phyloP scores from a whole-genome alignment of 2,113 vertebrate species.

The Stegostoma tigrinum region DNA sequence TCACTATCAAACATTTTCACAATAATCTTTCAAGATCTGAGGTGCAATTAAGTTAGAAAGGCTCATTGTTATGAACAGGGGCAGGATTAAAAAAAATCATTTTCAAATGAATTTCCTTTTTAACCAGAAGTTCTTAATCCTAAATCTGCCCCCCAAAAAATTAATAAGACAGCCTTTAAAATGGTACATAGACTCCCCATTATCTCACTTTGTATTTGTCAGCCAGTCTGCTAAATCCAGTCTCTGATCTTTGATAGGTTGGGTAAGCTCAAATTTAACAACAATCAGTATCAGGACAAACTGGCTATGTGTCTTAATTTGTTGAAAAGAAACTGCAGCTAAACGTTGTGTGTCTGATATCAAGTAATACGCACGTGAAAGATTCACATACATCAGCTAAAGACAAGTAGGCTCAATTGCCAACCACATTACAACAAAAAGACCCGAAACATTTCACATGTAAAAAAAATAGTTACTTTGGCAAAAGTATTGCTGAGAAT shows the following conservation, averaged over 20 bases:
- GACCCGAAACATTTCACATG: background rate
- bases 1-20: background rate
- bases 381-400: background rate
- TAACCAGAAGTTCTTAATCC: background rate
- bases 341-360: background rate
- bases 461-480: background rate
- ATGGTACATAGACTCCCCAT: background rate
- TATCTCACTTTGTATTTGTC: background rate
- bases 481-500: background rate
- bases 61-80: background rate
- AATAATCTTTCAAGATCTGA: background rate
- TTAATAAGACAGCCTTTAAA: background rate
- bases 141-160: background rate
- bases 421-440: background rate
- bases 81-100: background rate
- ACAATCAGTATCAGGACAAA: background rate
- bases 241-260: background rate
- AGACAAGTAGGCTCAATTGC: background rate
- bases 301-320: background rate
- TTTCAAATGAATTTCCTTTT: background rate
- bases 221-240: background rate
- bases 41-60: background rate
- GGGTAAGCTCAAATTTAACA: background rate
- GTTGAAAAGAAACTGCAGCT: background rate
- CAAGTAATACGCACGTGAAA: background rate